phyloP scores from a whole-genome alignment of 2,888 invertebrate species.

The Antheraea assamensis region DNA sequence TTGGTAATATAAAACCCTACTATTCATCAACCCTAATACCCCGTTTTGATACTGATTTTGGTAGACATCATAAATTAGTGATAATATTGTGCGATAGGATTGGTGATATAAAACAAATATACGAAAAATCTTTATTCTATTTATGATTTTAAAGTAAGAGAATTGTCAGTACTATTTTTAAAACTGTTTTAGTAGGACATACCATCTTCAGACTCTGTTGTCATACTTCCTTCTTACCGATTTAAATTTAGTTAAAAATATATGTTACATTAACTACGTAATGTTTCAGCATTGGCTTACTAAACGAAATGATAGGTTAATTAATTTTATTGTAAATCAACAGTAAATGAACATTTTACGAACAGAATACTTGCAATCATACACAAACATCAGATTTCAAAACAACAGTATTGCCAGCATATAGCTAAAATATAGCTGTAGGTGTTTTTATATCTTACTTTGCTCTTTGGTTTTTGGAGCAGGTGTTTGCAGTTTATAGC shows the following conservation, averaged over 20 bases:
- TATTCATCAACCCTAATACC: no score
- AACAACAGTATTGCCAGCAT: no score
- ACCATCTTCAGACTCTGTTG: slow-evolving; percentile 5
- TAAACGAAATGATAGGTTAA: not conserved
- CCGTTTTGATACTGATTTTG: no score
- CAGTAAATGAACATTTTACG: no score
- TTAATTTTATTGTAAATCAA: not conserved
- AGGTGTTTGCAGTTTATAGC: no score
- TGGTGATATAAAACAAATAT: not conserved
- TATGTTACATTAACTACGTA: not conserved
- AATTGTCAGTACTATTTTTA: not conserved
- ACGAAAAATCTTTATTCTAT: not conserved
- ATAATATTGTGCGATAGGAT: not conserved
- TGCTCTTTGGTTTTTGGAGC: no score
- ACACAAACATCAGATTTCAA: no score
- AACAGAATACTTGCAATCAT: no score
- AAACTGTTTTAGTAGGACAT: not conserved
- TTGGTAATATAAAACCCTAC: no score
- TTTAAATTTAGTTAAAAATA: not conserved
- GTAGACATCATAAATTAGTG: no score
- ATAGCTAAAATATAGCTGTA: no score
- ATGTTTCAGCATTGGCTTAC: not conserved
- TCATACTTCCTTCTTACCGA: not conserved
- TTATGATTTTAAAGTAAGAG: not conserved
- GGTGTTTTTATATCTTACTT: no score